Evolutionary conservation across 2,888 invertebrate species (phyloP), one percentile per base, ranked within the genome.

Genomic region (Syritta pipiens): DNA sequence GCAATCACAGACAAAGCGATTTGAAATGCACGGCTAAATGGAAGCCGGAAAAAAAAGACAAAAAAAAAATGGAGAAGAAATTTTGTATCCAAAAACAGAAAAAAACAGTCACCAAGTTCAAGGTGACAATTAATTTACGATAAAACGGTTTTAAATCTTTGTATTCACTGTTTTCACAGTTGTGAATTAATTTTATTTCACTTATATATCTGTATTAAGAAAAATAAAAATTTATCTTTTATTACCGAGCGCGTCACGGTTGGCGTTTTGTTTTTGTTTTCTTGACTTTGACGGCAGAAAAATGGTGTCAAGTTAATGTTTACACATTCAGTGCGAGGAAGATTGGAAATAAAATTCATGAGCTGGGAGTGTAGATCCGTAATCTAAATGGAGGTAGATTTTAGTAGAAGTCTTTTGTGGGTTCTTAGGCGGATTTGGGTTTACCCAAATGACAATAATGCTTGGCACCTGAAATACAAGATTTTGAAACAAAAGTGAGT

Each of bases 91-190:
- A n/a, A n/a, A n/a, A n/a, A n/a, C n/a, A n/a, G n/a, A n/a, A n/a
- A n/a, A n/a, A n/a, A n/a, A n/a, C n/a, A n/a, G n/a, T n/a, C n/a
- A n/a, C n/a, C 51, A 51, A 51, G 51, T 51, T 51, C 51, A 51
- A 51, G 51, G 51, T 32, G 51, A 35, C 26, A 51, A 51, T 51
- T 51, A 51, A 32, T 51, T 51, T 22, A 30, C 49, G 30, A 49
- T 28, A 49, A 49, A 49, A 12, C 51, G 32, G 32, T 35, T 32
- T 51, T 5, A 30, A n/a, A 37, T 6, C n/a, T 24, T 48, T 46
- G 3, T 24, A 10, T 12, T 26, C 26, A 26, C 5, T n/a, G 17
- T 26, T 28, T 19, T 7, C 9, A 17, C 10, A 9, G 20, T 10
- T 22, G 20, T 51, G 32, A 51, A 20, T 51, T 51, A 51, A 35